Conservation (phyloP, 2,888 invertebrate species). For the Sesamia inferens region DNA sequence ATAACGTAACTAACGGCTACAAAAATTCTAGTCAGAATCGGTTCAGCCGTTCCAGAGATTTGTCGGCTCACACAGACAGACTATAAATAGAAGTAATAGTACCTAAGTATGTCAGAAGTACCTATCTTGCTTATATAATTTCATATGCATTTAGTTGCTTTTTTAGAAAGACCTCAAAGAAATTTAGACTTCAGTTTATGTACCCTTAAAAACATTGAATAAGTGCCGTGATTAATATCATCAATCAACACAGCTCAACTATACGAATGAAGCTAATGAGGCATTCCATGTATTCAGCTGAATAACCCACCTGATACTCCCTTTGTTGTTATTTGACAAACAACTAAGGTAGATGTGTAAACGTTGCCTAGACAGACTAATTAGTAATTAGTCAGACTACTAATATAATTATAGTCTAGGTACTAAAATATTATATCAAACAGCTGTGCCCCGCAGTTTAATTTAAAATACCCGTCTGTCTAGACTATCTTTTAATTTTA, state of each 20-base stretch:
- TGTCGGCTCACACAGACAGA: no score
- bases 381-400: slow-evolving; percentile 13
- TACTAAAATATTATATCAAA: background rate
- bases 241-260: slow-evolving; percentile 22
- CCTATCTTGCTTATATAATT: no score
- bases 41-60: no score
- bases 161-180: background rate
- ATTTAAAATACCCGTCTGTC: background rate
- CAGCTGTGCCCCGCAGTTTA: background rate
- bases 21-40: no score
- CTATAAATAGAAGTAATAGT: no score
- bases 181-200: background rate
- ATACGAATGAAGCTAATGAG: slow-evolving; percentile 9
- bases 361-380: slow-evolving; percentile 17
- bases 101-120: no score
- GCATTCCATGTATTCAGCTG: slow-evolving; percentile 41
- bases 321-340: slow-evolving; percentile 31
- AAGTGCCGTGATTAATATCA: slow-evolving; percentile 8
- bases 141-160: no score
- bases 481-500: no score
- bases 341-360: background rate
- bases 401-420: background rate
- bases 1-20: no score
- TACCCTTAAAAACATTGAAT: background rate
- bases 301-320: slow-evolving; percentile 55